Evolutionary conservation across 1,140 invertebrate species (phyloP).

Genomic region (Tigriopus japonicus): DNA sequence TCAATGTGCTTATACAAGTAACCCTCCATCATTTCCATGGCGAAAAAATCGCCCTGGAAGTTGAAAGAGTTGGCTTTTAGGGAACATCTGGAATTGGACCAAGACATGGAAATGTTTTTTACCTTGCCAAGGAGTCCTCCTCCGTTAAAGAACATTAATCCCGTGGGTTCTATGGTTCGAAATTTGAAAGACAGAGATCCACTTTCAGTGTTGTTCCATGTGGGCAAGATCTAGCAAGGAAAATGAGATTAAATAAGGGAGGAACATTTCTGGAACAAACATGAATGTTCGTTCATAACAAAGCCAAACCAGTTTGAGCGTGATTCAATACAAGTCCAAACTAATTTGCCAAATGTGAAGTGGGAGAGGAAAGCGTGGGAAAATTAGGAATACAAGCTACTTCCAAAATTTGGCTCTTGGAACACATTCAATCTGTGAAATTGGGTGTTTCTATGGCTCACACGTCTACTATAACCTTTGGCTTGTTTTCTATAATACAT

Average conservation of each 20-base stretch:
- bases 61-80: constrained; percentile 1
- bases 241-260: not conserved
- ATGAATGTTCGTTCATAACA: not conserved
- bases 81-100: constrained; percentile 9
- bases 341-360: too few relatives aligned
- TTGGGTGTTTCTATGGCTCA: too few relatives aligned
- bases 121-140: constrained; percentile 33
- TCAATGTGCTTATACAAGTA: constrained; percentile 79
- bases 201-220: constrained; percentile 64
- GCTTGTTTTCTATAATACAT: too few relatives aligned
- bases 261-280: not conserved
- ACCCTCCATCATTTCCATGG: constrained; percentile 78
- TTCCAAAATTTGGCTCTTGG: too few relatives aligned
- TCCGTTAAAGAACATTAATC: constrained; percentile 76
- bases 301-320: not conserved
- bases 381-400: too few relatives aligned
- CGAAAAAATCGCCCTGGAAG: constrained; percentile 63
- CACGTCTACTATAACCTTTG: too few relatives aligned
- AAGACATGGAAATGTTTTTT: not conserved
- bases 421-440: too few relatives aligned
- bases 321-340: too few relatives aligned
- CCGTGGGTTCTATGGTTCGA: constrained; percentile 79
- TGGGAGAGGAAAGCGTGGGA: too few relatives aligned
- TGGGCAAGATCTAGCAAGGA: constrained; percentile 45
- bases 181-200: constrained; percentile 82